Base-by-base conservation (phyloP, 2,797 vertebrate species). In the Pipistrellus pipistrellus region DNA sequence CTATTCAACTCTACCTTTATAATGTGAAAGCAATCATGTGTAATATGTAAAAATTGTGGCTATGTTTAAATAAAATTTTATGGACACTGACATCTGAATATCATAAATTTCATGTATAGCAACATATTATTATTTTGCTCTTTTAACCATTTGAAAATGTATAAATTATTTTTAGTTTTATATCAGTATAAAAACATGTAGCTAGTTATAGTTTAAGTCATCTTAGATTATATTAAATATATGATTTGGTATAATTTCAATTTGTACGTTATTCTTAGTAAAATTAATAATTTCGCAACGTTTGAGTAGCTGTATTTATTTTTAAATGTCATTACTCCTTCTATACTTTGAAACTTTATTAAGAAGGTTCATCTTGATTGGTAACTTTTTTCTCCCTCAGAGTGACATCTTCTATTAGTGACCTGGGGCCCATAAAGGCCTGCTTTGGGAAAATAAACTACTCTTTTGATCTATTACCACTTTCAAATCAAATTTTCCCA, bases 261-360 rank as follows among this genome's bases (percentile, higher is more conserved):
- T 71, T 71, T 82, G 10, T 46, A 75, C 3, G 84, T 92, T 73
- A 11, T 84, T 86, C 8, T 62, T 18, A 1, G 18, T 25, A 87
- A 73, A 91, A 25, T 35, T 25, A 59, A 68, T 84, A 84, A 38
- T 27, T 76, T 95, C 3, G 27, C 8, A 83, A 27, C 15, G 80
- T 83, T 44, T 13, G 18, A 12, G 13, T 69, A 76, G 18, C 14
- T 90, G 21, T 1, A 41, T 80, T 83, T 73, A n/a, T 21, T 88
- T 66, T 32, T n/a, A 48, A 88, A 2, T 84, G 15, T 72, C 46
- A 35, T 81, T 51, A 90, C 3, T 68, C 90, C 23, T 80, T 27
- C 11, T 51, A 21, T 57, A 81, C 20, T 82, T 82, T 91, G 30
- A 62, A n/a, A 35, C 62, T 92, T 85, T 85, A 77, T 46, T 91